These are phyloP conservation scores for Cerceris ruficornis DNA, from an alignment of 2,888 invertebrate genomes.

Conservation along the genomic window DNA sequence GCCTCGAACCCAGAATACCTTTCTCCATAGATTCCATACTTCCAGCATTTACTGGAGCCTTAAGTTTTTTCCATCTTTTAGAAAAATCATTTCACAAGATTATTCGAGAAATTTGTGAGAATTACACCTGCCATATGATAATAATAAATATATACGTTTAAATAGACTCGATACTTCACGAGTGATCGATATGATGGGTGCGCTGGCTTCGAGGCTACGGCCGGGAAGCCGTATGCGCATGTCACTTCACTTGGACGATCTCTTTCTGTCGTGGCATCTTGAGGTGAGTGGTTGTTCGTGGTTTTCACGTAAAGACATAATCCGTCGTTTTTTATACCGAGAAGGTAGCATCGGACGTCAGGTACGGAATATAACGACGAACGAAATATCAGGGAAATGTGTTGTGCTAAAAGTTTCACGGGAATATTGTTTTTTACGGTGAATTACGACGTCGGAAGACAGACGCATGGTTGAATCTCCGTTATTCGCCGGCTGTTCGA, in stretches of 20 bases:
- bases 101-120: background rate
- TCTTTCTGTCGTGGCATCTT: conserved; percentile 81
- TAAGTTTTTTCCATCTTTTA: background rate
- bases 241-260: conserved; percentile 78
- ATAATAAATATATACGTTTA: background rate
- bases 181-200: conserved; percentile 67
- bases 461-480: conserved; percentile 55
- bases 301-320: conserved; percentile 65
- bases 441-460: conserved; percentile 46
- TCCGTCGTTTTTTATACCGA: conserved; percentile 69
- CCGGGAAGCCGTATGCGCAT: conserved; percentile 77
- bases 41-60: background rate
- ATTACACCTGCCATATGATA: background rate
- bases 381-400: conserved; percentile 59
- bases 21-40: conserved; percentile 25
- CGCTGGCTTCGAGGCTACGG: conserved; percentile 70
- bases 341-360: conserved; percentile 69
- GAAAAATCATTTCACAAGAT: background rate
- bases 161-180: background rate
- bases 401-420: conserved; percentile 72
- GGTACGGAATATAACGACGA: conserved; percentile 71
- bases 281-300: conserved; percentile 80
- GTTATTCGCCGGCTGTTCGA: conserved; percentile 53
- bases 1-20: conserved; percentile 68
- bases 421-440: conserved; percentile 31